phyloP scores from a whole-genome alignment of 2,797 vertebrate genomes.

The Rhabdomys pumilio region DNA sequence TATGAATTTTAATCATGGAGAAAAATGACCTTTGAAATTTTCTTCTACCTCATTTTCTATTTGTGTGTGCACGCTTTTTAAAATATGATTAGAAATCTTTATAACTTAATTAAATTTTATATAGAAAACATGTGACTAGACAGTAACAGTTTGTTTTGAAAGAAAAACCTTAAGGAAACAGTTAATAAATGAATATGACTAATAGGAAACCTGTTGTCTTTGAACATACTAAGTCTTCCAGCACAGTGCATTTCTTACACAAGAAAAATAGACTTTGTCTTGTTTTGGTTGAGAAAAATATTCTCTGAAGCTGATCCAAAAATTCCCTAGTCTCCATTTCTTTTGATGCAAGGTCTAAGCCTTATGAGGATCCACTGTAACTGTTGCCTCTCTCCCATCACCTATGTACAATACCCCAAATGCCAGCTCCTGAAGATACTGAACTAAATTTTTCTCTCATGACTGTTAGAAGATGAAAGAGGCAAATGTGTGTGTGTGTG shows the following conservation, averaged over 20 bases:
- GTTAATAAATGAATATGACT: conserved; percentile 83
- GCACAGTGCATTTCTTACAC: conserved; percentile 67
- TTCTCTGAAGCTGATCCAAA: conserved; percentile 79
- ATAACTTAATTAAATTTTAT: conserved; percentile 85
- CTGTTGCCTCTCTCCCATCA: conserved; percentile 75
- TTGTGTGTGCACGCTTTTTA: conserved; percentile 66
- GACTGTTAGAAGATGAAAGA: conserved; percentile 27
- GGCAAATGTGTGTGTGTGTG: neutral
- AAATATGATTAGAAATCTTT: conserved; percentile 84
- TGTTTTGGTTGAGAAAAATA: conserved; percentile 72
- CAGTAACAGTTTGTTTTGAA: conserved; percentile 81
- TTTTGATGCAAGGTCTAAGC: conserved; percentile 70
- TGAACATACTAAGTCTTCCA: conserved; percentile 77
- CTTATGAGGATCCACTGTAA: conserved; percentile 74
- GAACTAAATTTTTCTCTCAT: conserved; percentile 47
- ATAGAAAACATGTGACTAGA: conserved; percentile 84
- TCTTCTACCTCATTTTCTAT: conserved; percentile 82
- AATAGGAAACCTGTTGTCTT: conserved; percentile 81
- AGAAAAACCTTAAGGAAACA: conserved; percentile 83
- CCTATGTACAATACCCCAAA: conserved; percentile 55
- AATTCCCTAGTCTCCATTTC: conserved; percentile 52
- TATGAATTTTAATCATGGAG: conserved; percentile 87
- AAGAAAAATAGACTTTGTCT: conserved; percentile 71
- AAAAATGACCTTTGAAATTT: conserved; percentile 86
- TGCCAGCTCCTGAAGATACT: conserved; percentile 48